phyloP scores from a whole-genome alignment of 2,797 vertebrate genomes.

The Hypotaenidia philippensis region DNA sequence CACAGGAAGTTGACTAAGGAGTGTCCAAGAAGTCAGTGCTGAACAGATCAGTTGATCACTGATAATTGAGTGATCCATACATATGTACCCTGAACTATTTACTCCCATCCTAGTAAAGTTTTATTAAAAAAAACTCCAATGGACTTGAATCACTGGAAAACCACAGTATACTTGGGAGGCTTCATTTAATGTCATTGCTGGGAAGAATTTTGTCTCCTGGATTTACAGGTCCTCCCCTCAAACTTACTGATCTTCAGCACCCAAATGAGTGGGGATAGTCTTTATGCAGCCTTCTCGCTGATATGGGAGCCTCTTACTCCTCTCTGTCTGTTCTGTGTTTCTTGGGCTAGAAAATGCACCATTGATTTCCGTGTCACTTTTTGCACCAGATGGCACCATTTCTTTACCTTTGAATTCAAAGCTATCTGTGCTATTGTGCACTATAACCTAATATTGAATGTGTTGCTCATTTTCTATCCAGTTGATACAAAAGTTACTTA shows the following conservation, averaged over 20 bases:
- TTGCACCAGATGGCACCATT: constrained; percentile 54
- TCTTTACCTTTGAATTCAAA: neutral
- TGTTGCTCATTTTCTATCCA: neutral
- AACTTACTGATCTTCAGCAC: neutral
- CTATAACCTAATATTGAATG: neutral
- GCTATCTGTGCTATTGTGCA: neutral
- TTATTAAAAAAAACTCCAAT: neutral
- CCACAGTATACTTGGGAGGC: neutral
- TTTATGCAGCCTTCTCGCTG: neutral
- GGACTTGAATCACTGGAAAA: neutral
- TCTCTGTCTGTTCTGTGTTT: neutral
- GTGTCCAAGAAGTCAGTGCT: neutral
- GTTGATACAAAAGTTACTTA: neutral
- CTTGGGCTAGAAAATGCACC: neutral
- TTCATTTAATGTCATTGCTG: neutral
- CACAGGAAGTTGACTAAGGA: neutral
- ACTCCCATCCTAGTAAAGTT: neutral
- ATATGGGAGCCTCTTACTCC: neutral
- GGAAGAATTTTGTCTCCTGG: neutral
- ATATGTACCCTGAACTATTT: neutral
- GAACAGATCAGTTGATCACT: neutral
- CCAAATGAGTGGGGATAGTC: accelerated
- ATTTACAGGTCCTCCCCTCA: neutral
- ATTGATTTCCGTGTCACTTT: neutral
- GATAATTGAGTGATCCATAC: neutral